These are phyloP conservation scores for Atta colombica DNA, from an alignment of 1,140 invertebrate genomes.

Conservation along the genomic window DNA sequence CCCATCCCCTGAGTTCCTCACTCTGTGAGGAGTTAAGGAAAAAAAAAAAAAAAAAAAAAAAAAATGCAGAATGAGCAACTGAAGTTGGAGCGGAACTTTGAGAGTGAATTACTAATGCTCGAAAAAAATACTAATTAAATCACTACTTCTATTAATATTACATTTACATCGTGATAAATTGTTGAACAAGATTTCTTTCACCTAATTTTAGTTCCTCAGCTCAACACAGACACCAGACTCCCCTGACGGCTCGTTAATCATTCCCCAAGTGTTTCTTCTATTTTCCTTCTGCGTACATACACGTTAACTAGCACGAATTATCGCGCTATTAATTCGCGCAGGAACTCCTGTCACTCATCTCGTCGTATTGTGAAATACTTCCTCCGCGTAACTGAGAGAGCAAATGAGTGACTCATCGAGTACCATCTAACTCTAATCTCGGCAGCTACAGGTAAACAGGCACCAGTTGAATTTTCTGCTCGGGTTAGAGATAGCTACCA, in stretches of 20 bases:
- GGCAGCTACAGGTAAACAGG: slow-evolving; percentile 47
- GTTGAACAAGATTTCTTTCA: not conserved
- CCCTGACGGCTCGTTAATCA: slow-evolving; percentile 48
- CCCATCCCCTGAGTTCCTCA: not conserved
- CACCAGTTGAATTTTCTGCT: slow-evolving; percentile 54
- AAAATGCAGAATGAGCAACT: too few relatives aligned
- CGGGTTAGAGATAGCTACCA: slow-evolving; percentile 28
- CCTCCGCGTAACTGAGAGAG: slow-evolving; percentile 11
- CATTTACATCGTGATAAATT: slow-evolving; percentile 3
- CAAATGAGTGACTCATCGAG: slow-evolving; percentile 5
- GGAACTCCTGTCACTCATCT: slow-evolving; percentile 48
- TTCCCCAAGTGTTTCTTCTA: slow-evolving; percentile 48
- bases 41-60: not conserved
- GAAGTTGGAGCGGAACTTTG: not conserved
- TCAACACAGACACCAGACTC: slow-evolving; percentile 9
- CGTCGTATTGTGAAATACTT: slow-evolving; percentile 42
- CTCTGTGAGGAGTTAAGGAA: not conserved
- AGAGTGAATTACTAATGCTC: not conserved
- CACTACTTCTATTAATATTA: not conserved
- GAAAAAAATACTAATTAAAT: not conserved
- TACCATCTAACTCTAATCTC: slow-evolving; percentile 44
- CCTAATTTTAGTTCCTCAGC: slow-evolving; percentile 15
- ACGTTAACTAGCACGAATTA: slow-evolving; percentile 53
- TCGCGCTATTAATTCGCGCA: slow-evolving; percentile 55
- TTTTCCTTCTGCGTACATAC: slow-evolving; percentile 19